Conservation (phyloP, 1,140 invertebrate genomes). For the Goniozus legneri region DNA sequence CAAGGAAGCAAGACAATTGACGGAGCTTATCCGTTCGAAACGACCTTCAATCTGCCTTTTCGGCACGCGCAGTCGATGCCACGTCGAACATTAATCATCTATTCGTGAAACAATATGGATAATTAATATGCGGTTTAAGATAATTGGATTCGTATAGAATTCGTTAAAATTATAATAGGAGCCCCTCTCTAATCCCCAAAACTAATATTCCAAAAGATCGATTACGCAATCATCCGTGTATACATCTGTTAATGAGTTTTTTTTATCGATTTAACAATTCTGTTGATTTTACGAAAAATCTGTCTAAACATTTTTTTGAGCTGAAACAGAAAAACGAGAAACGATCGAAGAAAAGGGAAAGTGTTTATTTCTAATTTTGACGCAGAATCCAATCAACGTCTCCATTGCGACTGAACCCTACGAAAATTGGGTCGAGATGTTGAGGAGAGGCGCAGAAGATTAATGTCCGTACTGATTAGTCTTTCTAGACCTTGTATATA, state of each 20-base stretch:
- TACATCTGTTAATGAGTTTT: too few relatives aligned
- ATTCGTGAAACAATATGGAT: slow-evolving; percentile 42
- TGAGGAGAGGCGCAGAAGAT: slow-evolving; percentile 47
- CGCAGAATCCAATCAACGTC: slow-evolving; percentile 47
- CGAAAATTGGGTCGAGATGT: slow-evolving; percentile 51
- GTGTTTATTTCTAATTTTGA: slow-evolving; percentile 32
- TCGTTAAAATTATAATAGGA: background rate
- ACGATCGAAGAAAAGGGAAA: slow-evolving; percentile 18
- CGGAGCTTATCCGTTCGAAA: too few relatives aligned
- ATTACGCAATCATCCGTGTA: too few relatives aligned
- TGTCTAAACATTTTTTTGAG: too few relatives aligned
- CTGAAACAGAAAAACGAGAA: background rate
- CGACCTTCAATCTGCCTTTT: too few relatives aligned
- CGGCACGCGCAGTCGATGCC: slow-evolving; percentile 17
- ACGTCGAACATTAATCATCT: slow-evolving; percentile 35
- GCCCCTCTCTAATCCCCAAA: too few relatives aligned
- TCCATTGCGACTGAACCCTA: slow-evolving; percentile 41
- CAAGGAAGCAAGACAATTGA: too few relatives aligned
- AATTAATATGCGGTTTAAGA: slow-evolving; percentile 44
- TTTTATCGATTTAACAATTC: too few relatives aligned
- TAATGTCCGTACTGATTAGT: slow-evolving; percentile 52
- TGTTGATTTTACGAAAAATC: too few relatives aligned
- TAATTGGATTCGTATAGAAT: slow-evolving; percentile 30
- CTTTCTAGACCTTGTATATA: slow-evolving; percentile 37
- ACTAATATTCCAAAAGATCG: too few relatives aligned